A percentile compares a stretch with the other conserved stretches of the same genome.
Evolutionary conservation across 2,113 vertebrate genomes (phyloP).

Genomic region (Neofelis nebulosa): DNA sequence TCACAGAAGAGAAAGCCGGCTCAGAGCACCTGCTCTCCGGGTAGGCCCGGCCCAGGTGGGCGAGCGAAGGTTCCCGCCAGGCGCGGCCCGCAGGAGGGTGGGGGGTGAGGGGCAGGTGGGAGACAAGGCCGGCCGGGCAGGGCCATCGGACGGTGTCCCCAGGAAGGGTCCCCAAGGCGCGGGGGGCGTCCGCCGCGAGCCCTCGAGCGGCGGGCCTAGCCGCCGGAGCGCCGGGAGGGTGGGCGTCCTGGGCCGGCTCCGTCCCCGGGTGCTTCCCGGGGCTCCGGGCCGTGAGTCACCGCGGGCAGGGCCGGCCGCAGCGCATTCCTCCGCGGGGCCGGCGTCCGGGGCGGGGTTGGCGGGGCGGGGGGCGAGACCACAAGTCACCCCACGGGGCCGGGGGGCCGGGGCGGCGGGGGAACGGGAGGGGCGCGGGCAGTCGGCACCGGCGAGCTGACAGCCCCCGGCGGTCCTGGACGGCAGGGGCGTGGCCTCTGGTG

Average conservation of each 20-base stretch:
- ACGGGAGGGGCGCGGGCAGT: neutral
- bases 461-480: too few species aligned
- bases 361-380: neutral
- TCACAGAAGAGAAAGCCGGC: neutral
- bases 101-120: neutral
- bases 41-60: neutral
- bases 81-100: neutral
- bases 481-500: neutral
- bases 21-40: neutral
- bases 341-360: neutral
- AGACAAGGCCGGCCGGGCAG: neutral
- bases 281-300: conserved; percentile 62
- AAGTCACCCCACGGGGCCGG: neutral
- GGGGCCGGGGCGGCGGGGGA: neutral
- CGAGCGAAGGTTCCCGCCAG: neutral
- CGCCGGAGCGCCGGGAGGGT: neutral
- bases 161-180: neutral
- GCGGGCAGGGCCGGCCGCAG: conserved; percentile 28
- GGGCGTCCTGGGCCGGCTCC: neutral
- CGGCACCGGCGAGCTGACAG: neutral
- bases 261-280: neutral
- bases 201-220: neutral
- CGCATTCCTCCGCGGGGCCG: conserved; percentile 53
- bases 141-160: neutral
- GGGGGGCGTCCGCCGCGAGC: neutral